phyloP scores from a whole-genome alignment of 1,140 invertebrate species.

The Agrilus planipennis region DNA sequence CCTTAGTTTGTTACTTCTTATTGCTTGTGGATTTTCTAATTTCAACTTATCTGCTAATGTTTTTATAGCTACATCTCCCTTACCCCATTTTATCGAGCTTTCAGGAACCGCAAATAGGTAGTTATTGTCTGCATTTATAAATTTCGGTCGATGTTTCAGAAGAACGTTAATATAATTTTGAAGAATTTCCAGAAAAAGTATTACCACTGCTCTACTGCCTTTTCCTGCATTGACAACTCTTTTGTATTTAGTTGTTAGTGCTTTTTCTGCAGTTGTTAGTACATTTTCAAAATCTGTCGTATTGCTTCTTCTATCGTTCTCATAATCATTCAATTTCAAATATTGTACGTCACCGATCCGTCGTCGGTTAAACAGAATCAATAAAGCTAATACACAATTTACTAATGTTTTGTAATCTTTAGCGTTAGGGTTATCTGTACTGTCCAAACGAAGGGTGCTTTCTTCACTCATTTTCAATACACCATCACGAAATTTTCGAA shows the following conservation, averaged over 20 bases:
- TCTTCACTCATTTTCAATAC: slow-evolving; percentile 8
- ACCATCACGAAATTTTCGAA: slow-evolving; percentile 11
- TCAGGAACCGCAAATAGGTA: slow-evolving; percentile 14
- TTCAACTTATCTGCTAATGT: slow-evolving; percentile 11
- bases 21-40: slow-evolving; percentile 12
- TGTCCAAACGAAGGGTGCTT: neutral
- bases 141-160: slow-evolving; percentile 7
- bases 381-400: slow-evolving; percentile 4
- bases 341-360: slow-evolving; percentile 6
- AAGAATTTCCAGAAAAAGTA: slow-evolving; percentile 3
- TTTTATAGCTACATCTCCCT: slow-evolving; percentile 13
- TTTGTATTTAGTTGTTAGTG: slow-evolving; percentile 3
- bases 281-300: slow-evolving; percentile 6
- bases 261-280: slow-evolving; percentile 1
- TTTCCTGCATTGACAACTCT: slow-evolving; percentile 7
- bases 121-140: slow-evolving; percentile 10
- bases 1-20: slow-evolving; percentile 7
- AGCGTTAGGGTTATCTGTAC: neutral
- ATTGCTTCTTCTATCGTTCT: slow-evolving; percentile 4
- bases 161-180: slow-evolving; percentile 10
- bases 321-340: slow-evolving; percentile 15
- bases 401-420: slow-evolving; percentile 1
- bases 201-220: slow-evolving; percentile 6
- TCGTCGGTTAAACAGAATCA: slow-evolving; percentile 4
- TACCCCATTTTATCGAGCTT: slow-evolving; percentile 15